Evolutionary conservation across 2,888 invertebrate species (phyloP).

Genomic region (Macrosiphum euphorbiae): DNA sequence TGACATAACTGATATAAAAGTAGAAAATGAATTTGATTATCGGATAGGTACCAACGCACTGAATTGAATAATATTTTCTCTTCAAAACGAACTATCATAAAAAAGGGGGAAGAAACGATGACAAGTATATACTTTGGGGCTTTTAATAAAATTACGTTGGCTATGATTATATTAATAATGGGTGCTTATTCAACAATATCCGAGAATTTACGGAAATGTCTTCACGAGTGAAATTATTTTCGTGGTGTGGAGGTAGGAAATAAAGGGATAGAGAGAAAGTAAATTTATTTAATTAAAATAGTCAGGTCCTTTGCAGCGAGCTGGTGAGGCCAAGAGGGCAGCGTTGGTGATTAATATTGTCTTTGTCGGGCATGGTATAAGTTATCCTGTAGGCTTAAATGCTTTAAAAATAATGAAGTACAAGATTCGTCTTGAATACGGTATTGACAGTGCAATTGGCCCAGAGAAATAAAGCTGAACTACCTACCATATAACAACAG

Average conservation of each 20-base stretch:
- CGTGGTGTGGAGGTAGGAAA: background rate
- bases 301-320: background rate
- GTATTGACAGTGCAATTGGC: background rate
- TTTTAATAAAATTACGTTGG: constrained; percentile 50
- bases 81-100: background rate
- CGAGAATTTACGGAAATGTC: background rate
- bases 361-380: background rate
- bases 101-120: background rate
- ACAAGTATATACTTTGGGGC: background rate
- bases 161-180: constrained; percentile 23
- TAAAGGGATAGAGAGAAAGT: background rate
- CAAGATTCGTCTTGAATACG: background rate
- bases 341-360: constrained; percentile 33
- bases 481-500: background rate
- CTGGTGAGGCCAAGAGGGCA: background rate
- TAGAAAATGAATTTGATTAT: background rate
- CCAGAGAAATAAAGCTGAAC: background rate
- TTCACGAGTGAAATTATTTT: constrained; percentile 4
- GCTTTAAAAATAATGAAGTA: constrained; percentile 32
- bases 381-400: constrained; percentile 28
- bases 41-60: background rate
- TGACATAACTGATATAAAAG: background rate
- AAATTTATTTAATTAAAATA: constrained; percentile 48
- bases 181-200: background rate
- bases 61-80: constrained; percentile 1